A percentile compares a stretch with the other conserved stretches of the same genome.
These are phyloP conservation scores for Channa striata DNA, from an alignment of 2,797 vertebrate species.

Conservation along the genomic window DNA sequence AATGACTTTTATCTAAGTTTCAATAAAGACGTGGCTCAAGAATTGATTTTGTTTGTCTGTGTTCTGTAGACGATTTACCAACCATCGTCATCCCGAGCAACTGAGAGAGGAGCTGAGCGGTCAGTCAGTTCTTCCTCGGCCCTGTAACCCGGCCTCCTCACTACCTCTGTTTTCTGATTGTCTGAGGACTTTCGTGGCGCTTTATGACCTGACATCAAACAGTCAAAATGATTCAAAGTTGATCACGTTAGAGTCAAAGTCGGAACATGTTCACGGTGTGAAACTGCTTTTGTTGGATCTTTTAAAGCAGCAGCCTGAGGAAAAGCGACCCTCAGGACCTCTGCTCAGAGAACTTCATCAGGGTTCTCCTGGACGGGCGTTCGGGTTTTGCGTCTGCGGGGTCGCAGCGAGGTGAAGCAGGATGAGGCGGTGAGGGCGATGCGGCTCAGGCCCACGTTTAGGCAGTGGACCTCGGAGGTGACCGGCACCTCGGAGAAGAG, in stretches of 20 bases:
- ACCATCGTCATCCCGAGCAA: too few relatives aligned
- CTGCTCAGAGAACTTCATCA: constrained; percentile 70
- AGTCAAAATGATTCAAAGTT: not conserved
- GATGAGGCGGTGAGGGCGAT: constrained; percentile 83
- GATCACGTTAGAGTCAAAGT: not conserved
- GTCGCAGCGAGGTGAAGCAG: constrained; percentile 73
- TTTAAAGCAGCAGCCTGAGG: not conserved
- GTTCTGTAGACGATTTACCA: too few relatives aligned
- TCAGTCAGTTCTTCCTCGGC: not conserved
- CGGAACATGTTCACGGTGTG: not conserved
- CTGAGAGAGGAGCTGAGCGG: not conserved
- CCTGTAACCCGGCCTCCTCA: too few relatives aligned
- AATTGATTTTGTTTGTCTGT: too few relatives aligned
- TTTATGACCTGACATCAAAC: not conserved
- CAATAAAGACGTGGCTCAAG: too few relatives aligned
- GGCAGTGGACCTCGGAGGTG: constrained; percentile 86
- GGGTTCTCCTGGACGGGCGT: constrained; percentile 58
- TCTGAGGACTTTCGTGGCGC: too few relatives aligned
- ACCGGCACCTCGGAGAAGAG: constrained; percentile 90
- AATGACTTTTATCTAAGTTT: too few relatives aligned
- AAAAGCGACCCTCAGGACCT: not conserved
- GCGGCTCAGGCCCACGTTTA: constrained; percentile 85
- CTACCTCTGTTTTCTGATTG: too few relatives aligned
- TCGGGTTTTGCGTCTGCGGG: constrained; percentile 61
- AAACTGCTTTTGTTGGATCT: not conserved